A percentile compares a stretch with the other conserved stretches of the same genome.
Evolutionary conservation across 2,888 invertebrate genomes (phyloP).

Genomic region (Lochmaea capreae): DNA sequence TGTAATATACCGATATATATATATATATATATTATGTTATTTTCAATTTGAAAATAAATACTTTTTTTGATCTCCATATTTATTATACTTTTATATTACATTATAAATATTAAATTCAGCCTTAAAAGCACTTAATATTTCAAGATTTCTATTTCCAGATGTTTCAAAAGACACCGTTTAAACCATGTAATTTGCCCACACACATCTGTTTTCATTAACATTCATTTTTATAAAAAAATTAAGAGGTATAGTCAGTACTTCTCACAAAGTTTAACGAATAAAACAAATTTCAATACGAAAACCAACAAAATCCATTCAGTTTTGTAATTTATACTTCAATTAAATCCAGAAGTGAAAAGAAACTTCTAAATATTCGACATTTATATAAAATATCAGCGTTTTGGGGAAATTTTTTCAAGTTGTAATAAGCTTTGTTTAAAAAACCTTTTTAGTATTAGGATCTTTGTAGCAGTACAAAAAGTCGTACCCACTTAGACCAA

Average conservation of each 20-base stretch:
- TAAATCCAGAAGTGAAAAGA: too few relatives aligned
- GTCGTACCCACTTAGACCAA: too few relatives aligned
- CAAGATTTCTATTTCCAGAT: conserved; percentile 23
- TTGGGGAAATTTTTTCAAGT: too few relatives aligned
- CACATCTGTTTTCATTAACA: background rate
- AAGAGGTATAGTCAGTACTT: background rate
- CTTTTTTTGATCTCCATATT: conserved; percentile 43
- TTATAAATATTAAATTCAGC: conserved; percentile 50
- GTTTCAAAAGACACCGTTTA: background rate
- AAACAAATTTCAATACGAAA: background rate
- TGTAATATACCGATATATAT: conserved; percentile 45
- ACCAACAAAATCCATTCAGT: background rate
- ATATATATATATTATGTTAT: conserved; percentile 49
- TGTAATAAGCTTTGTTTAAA: too few relatives aligned
- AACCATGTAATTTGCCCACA: conserved; percentile 3
- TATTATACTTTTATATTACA: conserved; percentile 40
- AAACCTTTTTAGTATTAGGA: too few relatives aligned
- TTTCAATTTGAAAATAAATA: conserved; percentile 49
- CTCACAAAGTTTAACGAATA: too few relatives aligned
- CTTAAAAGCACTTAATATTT: conserved; percentile 46
- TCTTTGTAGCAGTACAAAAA: too few relatives aligned
- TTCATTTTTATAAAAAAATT: background rate
- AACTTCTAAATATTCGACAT: too few relatives aligned
- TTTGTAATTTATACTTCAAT: background rate
- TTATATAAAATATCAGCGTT: too few relatives aligned